Evolutionary conservation across 2,888 invertebrate genomes (phyloP).

Genomic region (Stenurella melanura): DNA sequence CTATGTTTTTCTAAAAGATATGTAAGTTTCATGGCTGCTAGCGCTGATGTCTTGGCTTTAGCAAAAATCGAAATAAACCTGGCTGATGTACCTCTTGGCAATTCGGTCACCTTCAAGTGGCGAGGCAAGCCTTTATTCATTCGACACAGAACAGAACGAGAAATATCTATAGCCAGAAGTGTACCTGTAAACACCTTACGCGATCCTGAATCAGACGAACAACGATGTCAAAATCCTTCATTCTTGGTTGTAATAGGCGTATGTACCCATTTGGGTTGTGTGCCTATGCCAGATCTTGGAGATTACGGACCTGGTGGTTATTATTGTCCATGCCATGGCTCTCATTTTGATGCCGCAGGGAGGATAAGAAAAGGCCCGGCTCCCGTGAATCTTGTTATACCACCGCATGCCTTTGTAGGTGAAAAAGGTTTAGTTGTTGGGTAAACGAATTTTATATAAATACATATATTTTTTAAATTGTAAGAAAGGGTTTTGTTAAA

Average conservation of each 20-base stretch:
- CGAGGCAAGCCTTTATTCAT: slow-evolving; percentile 86
- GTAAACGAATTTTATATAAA: slow-evolving; percentile 57
- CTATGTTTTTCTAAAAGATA: slow-evolving; percentile 70
- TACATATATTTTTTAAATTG: no score
- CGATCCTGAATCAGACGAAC: slow-evolving; percentile 76
- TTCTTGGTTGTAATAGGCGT: slow-evolving; percentile 89
- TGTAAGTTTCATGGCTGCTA: slow-evolving; percentile 78
- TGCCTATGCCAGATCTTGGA: slow-evolving; percentile 83
- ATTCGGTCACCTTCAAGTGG: slow-evolving; percentile 83
- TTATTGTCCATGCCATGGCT: slow-evolving; percentile 91
- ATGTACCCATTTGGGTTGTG: slow-evolving; percentile 89
- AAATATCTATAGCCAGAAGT: slow-evolving; percentile 78
- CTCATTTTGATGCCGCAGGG: slow-evolving; percentile 86
- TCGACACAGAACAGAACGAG: slow-evolving; percentile 79
- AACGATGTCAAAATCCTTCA: slow-evolving; percentile 76
- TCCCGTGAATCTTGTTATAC: slow-evolving; percentile 82
- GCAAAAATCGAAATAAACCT: slow-evolving; percentile 87
- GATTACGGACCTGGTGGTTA: slow-evolving; percentile 81
- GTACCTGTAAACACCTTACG: slow-evolving; percentile 79
- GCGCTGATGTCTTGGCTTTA: slow-evolving; percentile 85
- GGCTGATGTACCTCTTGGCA: slow-evolving; percentile 80
- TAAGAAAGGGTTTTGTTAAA: no score
- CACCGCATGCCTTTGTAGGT: slow-evolving; percentile 77
- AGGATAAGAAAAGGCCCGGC: slow-evolving; percentile 86
- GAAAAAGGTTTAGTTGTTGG: slow-evolving; percentile 77